Base-by-base conservation (phyloP, 2,113 vertebrate genomes). In the Turnix velox region DNA sequence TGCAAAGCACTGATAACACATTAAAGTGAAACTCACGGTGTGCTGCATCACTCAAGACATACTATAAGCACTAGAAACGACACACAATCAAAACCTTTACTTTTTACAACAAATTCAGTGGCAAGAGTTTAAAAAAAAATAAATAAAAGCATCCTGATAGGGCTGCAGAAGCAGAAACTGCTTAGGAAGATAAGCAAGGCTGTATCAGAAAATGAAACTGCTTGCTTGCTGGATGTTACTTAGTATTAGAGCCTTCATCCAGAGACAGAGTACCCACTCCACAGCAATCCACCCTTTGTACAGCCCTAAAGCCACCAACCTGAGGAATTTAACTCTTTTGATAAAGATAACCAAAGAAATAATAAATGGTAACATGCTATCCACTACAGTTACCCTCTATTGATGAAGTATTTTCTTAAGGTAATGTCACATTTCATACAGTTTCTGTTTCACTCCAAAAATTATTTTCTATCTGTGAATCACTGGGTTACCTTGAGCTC, bases 81-180 rank as follows among this genome's bases (percentile, higher is more conserved):
- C 80, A 86, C 55, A 63, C 20, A 35, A 92, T 87, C 73, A 87
- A 92, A 94, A 61, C 40, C 74, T 73, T 75, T 15, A 68, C 37
- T 65, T 59, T 62, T 75, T 52, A 88, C 2, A 4, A 63, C 68
- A 93, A 78, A 90, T 82, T 73, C 76, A 57, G 62, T 12, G 18
- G 57, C 3, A 0, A 28, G 3, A 0, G 1, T 58, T n/a, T n/a
- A n/a, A n/a, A n/a, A n/a, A n/a, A n/a, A 16, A 6, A 12, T 7
- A 40, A 10, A 12, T n/a, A 31, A 37, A 45, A 4, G 6, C 51
- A 39, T 28, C 48, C 37, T 55, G 73, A 63, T 8, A 67, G 49
- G 40, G 37, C 63, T 90, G 71, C 66, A 75, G 28, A 72, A 79
- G 40, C 54, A 77, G 73, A 78, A 61, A 84, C 91, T 91, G 80